Evolutionary conservation across 2,797 vertebrate genomes (phyloP).

Genomic region (Centroberyx gerrardi): DNA sequence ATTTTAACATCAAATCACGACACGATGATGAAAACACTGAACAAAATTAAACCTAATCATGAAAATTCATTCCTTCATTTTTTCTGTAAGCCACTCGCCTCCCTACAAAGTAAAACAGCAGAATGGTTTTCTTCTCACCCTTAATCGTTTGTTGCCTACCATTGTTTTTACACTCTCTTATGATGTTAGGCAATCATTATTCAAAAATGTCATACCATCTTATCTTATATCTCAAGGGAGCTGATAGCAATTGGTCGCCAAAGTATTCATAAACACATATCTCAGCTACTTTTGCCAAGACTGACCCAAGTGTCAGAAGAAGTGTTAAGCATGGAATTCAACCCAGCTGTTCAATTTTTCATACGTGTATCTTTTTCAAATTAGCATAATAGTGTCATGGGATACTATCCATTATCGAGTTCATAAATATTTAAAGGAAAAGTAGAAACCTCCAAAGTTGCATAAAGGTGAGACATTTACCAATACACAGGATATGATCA

Average conservation of each 20-base stretch:
- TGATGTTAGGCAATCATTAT: too few species aligned
- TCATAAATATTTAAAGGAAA: conserved; percentile 31
- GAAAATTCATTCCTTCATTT: too few species aligned
- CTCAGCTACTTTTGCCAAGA: neutral
- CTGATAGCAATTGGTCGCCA: neutral
- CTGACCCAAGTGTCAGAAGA: neutral
- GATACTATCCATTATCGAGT: conserved; percentile 1
- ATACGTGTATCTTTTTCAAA: conserved; percentile 22
- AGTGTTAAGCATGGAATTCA: conserved; percentile 9
- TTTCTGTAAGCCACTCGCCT: too few species aligned
- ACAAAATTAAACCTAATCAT: neutral
- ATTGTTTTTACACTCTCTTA: too few species aligned
- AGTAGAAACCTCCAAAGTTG: neutral
- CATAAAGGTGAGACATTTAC: neutral
- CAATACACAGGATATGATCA: neutral
- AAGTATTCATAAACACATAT: neutral
- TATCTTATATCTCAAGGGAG: too few species aligned
- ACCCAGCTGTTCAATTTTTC: conserved; percentile 31
- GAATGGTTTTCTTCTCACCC: too few species aligned
- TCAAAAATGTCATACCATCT: too few species aligned
- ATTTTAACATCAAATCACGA: neutral
- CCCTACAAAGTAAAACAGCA: too few species aligned
- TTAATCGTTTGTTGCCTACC: too few species aligned
- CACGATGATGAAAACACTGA: neutral
- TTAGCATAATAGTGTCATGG: conserved; percentile 3